phyloP scores from a whole-genome alignment of 2,888 invertebrate genomes.

The Pristionchus japonicus region DNA sequence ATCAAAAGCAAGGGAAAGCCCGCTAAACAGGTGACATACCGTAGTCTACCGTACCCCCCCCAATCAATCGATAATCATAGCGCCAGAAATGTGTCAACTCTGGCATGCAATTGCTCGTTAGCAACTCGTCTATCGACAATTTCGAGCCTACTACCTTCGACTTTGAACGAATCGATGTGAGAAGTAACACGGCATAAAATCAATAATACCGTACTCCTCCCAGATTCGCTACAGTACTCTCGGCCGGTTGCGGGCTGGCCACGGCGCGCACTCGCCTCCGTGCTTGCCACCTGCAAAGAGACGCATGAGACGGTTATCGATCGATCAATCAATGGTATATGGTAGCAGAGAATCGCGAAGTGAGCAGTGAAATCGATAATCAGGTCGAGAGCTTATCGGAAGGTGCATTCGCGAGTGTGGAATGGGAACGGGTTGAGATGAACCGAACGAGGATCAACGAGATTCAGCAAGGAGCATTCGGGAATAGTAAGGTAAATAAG shows the following conservation, averaged over 20 bases:
- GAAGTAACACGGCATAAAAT: neutral
- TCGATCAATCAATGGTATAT: slow-evolving; percentile 12
- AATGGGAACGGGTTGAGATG: neutral
- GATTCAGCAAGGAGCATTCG: slow-evolving; percentile 8
- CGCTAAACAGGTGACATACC: neutral
- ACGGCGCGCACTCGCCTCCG: slow-evolving; percentile 1
- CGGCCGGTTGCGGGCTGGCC: neutral
- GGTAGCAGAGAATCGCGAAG: neutral
- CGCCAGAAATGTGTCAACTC: slow-evolving; percentile 19
- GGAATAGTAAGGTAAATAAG: neutral
- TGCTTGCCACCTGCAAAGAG: slow-evolving; percentile 3
- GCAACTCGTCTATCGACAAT: slow-evolving; percentile 5
- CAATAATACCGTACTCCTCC: slow-evolving; percentile 17
- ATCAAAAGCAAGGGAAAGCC: slow-evolving; percentile 21
- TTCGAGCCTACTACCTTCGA: neutral
- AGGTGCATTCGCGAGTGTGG: neutral
- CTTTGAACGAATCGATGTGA: slow-evolving; percentile 11
- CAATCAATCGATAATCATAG: slow-evolving; percentile 4
- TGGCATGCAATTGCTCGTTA: neutral
- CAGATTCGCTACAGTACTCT: slow-evolving; percentile 28
- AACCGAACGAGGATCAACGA: slow-evolving; percentile 27
- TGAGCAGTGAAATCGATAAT: neutral
- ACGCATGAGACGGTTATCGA: neutral
- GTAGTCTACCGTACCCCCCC: neutral
- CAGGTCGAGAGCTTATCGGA: slow-evolving; percentile 1